Conservation (phyloP, 2,113 vertebrate species). For the Prochilodus magdalenae region DNA sequence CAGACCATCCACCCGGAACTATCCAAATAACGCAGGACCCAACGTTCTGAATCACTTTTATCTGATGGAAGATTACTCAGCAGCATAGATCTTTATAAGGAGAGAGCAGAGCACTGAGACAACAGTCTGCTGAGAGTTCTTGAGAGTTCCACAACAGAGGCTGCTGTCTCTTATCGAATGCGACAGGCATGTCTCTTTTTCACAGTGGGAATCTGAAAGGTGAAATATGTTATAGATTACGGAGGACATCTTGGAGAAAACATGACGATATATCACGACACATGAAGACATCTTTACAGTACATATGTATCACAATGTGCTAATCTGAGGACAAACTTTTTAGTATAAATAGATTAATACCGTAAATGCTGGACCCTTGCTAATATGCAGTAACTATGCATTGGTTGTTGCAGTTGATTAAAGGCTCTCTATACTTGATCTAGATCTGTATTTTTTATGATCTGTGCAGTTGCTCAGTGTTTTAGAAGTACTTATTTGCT, state of each 20-base stretch:
- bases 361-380: no score
- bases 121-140: not conserved
- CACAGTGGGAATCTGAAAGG: slow-evolving; percentile 10
- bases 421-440: no score
- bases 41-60: slow-evolving; percentile 36
- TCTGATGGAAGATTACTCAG: slow-evolving; percentile 23
- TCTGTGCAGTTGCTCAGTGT: no score
- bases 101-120: slow-evolving; percentile 11
- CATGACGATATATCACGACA: no score
- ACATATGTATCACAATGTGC: no score
- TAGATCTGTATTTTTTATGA: no score
- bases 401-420: no score
- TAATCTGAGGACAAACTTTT: no score
- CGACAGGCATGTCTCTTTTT: not conserved
- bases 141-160: not conserved
- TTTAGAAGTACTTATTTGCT: not conserved
- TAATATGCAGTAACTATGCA: no score
- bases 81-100: slow-evolving; percentile 43
- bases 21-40: slow-evolving; percentile 32
- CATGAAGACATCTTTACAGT: no score
- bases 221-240: not conserved
- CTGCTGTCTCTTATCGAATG: not conserved
- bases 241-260: no score
- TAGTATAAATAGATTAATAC: no score
- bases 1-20: slow-evolving; percentile 14